Evolutionary conservation across 1,140 invertebrate species (phyloP).

Genomic region (Plutomurus gul): DNA sequence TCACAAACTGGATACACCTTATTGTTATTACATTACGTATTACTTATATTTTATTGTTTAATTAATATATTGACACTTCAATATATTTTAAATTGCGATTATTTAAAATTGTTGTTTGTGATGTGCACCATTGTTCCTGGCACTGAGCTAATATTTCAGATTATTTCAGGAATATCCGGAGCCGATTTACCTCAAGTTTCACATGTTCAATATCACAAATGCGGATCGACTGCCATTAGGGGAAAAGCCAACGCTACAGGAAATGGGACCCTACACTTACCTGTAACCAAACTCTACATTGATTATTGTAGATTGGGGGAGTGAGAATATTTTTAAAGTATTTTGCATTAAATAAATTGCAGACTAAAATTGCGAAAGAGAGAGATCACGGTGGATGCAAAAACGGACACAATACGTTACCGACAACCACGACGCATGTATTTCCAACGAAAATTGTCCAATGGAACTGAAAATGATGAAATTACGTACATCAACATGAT

Average conservation of each 20-base stretch:
- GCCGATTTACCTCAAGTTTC: conserved; percentile 21
- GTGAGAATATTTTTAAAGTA: no score
- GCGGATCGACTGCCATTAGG: conserved; percentile 3
- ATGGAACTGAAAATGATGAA: conserved; percentile 31
- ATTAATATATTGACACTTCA: no score
- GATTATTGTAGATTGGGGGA: no score
- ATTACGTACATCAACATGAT: conserved; percentile 43
- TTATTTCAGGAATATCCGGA: neutral
- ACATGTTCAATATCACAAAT: conserved; percentile 43
- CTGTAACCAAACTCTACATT: no score
- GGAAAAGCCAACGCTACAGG: neutral
- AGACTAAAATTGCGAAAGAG: conserved; percentile 34
- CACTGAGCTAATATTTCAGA: no score
- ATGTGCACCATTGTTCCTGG: no score
- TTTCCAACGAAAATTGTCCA: conserved; percentile 31
- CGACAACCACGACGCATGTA: neutral
- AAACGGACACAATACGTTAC: conserved; percentile 33
- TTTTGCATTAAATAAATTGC: neutral
- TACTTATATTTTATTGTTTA: no score
- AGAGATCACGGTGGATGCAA: conserved; percentile 9
- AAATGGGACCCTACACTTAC: conserved; percentile 39
- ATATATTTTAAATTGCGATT: no score
- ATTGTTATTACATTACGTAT: no score
- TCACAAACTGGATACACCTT: no score
- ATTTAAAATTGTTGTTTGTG: no score